Conservation (phyloP, 2,797 vertebrate species). For the Clarias pachynema region DNA sequence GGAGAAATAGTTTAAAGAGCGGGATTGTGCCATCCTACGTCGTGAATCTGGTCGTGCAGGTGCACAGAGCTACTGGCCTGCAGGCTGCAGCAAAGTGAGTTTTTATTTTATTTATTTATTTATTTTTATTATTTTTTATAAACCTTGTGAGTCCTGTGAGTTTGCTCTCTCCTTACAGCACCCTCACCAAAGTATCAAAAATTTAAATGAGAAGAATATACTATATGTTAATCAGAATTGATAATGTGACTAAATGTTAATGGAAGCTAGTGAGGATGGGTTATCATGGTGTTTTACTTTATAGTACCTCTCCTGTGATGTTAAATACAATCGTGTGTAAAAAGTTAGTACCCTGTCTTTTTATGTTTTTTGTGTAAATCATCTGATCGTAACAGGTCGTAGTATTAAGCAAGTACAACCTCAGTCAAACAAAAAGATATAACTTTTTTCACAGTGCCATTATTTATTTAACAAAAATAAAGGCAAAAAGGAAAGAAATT, state of each 20-base stretch:
- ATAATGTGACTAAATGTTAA: neutral
- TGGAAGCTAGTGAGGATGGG: neutral
- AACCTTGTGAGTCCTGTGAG: neutral
- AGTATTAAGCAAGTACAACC: too few relatives aligned
- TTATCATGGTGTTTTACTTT: neutral
- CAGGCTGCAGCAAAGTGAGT: constrained; percentile 90
- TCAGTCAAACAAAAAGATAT: too few relatives aligned
- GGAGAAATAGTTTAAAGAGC: constrained; percentile 57
- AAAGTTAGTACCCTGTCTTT: too few relatives aligned
- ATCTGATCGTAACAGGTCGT: too few relatives aligned
- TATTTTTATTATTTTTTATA: too few relatives aligned
- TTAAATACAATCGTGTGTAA: too few relatives aligned
- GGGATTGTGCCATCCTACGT: constrained; percentile 70
- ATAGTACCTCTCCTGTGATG: neutral
- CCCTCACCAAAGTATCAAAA: neutral
- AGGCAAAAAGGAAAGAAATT: too few relatives aligned
- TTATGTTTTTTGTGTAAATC: too few relatives aligned
- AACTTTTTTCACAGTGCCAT: too few relatives aligned
- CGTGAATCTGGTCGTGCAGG: constrained; percentile 80
- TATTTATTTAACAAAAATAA: too few relatives aligned
- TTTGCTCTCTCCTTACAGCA: neutral
- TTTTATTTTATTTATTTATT: neutral
- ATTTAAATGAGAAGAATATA: neutral
- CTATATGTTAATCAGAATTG: neutral
- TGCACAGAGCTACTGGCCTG: constrained; percentile 89